phyloP scores from a whole-genome alignment of 2,888 invertebrate species.

The Papilio protenor region DNA sequence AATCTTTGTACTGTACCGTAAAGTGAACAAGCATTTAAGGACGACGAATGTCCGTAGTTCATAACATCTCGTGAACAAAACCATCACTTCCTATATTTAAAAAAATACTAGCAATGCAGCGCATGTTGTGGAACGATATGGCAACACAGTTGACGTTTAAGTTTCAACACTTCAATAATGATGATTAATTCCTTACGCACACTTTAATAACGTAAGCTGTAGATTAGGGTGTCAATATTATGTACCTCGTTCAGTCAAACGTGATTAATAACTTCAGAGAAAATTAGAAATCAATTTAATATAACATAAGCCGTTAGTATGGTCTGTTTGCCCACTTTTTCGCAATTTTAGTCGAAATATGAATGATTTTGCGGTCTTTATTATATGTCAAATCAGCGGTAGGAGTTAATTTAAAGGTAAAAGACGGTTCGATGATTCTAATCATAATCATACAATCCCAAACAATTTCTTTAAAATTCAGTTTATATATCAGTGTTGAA shows the following conservation, averaged over 20 bases:
- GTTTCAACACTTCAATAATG: constrained; percentile 37
- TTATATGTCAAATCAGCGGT: background rate
- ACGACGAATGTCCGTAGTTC: background rate
- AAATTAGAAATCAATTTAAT: constrained; percentile 23
- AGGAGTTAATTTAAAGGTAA: background rate
- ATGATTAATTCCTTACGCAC: constrained; percentile 33
- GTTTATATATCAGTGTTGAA: background rate
- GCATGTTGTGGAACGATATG: constrained; percentile 6
- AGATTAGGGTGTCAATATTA: constrained; percentile 37
- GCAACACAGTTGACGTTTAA: constrained; percentile 25
- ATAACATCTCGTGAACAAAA: constrained; percentile 28
- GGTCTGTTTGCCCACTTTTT: background rate
- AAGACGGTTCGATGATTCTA: background rate
- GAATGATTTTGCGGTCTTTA: background rate
- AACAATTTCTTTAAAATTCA: background rate
- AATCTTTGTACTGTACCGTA: no score
- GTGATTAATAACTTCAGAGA: constrained; percentile 22
- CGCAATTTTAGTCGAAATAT: background rate
- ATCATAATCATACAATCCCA: background rate
- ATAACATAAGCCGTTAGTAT: background rate
- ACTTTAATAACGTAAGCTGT: constrained; percentile 23
- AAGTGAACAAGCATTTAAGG: background rate
- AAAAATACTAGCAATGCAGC: constrained; percentile 14
- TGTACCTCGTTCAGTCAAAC: background rate
- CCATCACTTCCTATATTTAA: constrained; percentile 22